phyloP scores from a whole-genome alignment of 2,113 vertebrate species.

The Paramormyrops kingsleyae region DNA sequence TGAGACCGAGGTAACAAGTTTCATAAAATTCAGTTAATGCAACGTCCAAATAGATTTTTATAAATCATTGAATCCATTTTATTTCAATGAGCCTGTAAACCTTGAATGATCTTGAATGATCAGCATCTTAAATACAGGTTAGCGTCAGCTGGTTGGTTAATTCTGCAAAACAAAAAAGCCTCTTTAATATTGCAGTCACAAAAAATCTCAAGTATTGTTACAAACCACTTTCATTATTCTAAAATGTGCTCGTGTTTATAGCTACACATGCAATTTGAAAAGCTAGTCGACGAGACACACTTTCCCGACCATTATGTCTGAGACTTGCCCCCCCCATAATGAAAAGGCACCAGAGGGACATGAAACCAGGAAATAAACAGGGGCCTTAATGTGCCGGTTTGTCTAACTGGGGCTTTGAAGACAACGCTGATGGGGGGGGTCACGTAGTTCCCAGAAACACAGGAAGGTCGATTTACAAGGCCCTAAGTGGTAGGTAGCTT shows the following conservation, averaged over 20 bases:
- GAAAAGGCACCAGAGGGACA: slow-evolving; percentile 5
- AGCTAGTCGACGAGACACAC: not conserved
- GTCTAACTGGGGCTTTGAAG: slow-evolving; percentile 23
- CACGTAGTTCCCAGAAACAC: not conserved
- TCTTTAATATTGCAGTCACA: not conserved
- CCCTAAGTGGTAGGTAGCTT: slow-evolving; percentile 39
- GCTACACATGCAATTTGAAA: not conserved
- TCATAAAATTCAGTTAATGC: not conserved
- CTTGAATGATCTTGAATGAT: not conserved
- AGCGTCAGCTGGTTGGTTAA: not conserved
- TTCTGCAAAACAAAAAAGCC: not conserved
- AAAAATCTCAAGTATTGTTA: not conserved
- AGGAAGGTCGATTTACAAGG: slow-evolving; percentile 34
- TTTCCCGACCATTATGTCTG: not conserved
- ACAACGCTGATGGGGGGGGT: slow-evolving; percentile 9
- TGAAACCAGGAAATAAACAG: slow-evolving; percentile 14
- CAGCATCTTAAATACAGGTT: not conserved
- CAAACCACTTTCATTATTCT: not conserved
- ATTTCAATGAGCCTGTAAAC: not conserved
- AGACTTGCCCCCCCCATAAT: not conserved
- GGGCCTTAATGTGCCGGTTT: not conserved
- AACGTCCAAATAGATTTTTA: not conserved
- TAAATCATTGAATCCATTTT: not conserved
- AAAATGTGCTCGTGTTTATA: not conserved
- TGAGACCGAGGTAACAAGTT: not conserved